A percentile compares a stretch with the other conserved stretches of the same genome.
Evolutionary conservation across 2,797 vertebrate species (phyloP).

Genomic region (Pipistrellus nathusii): DNA sequence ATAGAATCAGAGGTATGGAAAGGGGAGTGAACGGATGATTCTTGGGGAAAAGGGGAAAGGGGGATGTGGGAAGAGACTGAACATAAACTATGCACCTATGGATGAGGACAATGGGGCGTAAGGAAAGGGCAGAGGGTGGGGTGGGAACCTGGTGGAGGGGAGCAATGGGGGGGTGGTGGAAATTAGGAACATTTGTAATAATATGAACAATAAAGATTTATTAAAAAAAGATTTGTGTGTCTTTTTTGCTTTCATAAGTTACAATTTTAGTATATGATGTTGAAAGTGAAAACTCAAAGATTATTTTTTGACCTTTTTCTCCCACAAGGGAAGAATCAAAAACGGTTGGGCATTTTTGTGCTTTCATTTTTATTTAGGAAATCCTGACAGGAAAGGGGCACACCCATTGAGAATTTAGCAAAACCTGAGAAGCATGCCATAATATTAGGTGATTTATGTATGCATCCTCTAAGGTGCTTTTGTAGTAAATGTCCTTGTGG

Average conservation of each 20-base stretch:
- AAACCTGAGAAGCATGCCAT: background rate
- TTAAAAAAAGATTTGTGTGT: background rate
- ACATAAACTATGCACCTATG: too few relatives aligned
- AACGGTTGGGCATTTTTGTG: constrained; percentile 50
- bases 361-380: constrained; percentile 58
- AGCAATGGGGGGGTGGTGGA: too few relatives aligned
- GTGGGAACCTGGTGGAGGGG: too few relatives aligned
- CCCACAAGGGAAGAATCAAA: constrained; percentile 26
- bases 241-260: background rate
- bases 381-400: constrained; percentile 66
- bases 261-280: background rate
- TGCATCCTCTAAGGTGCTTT: constrained; percentile 4
- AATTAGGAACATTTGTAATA: too few relatives aligned
- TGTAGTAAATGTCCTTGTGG: constrained; percentile 2
- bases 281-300: background rate
- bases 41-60: too few relatives aligned
- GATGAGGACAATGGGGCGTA: too few relatives aligned
- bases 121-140: too few relatives aligned
- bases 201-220: too few relatives aligned
- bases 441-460: constrained; percentile 26
- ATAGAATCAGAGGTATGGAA: too few relatives aligned
- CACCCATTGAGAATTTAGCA: constrained; percentile 45
- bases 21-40: too few relatives aligned
- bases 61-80: too few relatives aligned
- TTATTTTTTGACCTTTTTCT: constrained; percentile 16